Base-by-base conservation (phyloP, 1,140 invertebrate genomes). In the Drosophila repleta region DNA sequence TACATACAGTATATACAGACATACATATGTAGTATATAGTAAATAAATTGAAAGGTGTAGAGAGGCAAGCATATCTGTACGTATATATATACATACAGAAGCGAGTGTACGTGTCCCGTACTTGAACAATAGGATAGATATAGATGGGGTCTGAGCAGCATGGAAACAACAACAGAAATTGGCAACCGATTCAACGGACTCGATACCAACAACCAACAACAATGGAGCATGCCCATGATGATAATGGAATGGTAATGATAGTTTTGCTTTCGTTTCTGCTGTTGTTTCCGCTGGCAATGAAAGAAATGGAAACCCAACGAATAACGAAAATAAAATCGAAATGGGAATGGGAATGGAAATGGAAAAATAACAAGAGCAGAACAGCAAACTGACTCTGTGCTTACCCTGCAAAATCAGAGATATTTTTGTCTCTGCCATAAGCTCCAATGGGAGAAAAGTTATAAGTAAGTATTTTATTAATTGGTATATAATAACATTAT, bases 221-320 rank as follows among this genome's bases (percentile, higher is more conserved):
- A 64, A 48, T 58, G 65, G 66, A 75, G 46, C 67, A 56, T 63
- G 43, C 39, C 51, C 55, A 56, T 74, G 57, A 77, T 74, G 74
- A 87, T 80, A 79, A 87, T 74, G 74, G 69, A 72, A 69, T 76
- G 71, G 55, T 74, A 81, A 74, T 77, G 74, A 66, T 58, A 66
- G 68, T 66, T 67, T 68, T 60, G 41, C 43, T 56, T 13, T 43
- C 63, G 37, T 51, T 56, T 53, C 43, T 56, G 10, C 37, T 70
- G 37, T 51, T 56, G 58, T 26, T 69, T 20, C 13, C 41, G 32
- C 26, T 58, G 58, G 58, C 74, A 64, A 74, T 58, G 71, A 56
- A 37, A 43, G 48, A 78, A 89, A 80, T 72, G 73, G 68, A 76
- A 79, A 84, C 74, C 64, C 64, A 46, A 76, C 56, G 67, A 85